Percentiles rank a stretch among this genome's conserved stretches.
Conservation (phyloP, 2,113 vertebrate genomes). For the Ailuropoda melanoleuca region DNA sequence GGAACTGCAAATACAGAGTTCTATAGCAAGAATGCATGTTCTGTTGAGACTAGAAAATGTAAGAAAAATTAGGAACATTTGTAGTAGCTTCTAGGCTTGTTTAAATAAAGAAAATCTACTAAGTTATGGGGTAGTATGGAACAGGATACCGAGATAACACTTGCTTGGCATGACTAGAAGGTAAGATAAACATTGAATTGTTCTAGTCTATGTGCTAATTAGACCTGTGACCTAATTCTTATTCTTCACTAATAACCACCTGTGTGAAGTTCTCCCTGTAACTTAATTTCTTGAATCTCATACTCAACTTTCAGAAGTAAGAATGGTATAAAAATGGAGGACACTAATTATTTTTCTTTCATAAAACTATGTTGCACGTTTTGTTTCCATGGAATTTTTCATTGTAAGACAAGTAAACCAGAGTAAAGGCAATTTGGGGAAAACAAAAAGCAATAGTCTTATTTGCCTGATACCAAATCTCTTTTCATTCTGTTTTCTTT, state of each 20-base stretch:
- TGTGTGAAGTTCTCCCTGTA: background rate
- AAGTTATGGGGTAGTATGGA: background rate
- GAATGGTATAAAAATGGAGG: background rate
- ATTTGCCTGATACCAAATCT: background rate
- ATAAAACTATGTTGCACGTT: background rate
- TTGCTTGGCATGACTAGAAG: background rate
- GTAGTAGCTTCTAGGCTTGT: background rate
- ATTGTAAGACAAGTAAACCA: background rate
- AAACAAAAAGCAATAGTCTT: background rate
- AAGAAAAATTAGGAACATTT: background rate
- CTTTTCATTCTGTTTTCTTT: background rate
- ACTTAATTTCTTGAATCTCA: slow-evolving; percentile 38
- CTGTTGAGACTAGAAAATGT: background rate
- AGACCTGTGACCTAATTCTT: background rate
- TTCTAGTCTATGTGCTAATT: background rate
- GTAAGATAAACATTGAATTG: background rate
- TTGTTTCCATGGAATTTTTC: slow-evolving; percentile 36
- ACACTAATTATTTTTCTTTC: slow-evolving; percentile 3
- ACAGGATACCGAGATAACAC: background rate
- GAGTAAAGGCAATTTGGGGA: background rate
- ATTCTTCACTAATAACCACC: background rate
- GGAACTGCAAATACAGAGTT: background rate
- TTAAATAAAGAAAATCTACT: background rate
- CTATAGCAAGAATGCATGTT: background rate
- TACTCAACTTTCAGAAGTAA: background rate